These are phyloP conservation scores for Herminia tarsipennalis DNA, from an alignment of 2,888 invertebrate species.

Conservation along the genomic window DNA sequence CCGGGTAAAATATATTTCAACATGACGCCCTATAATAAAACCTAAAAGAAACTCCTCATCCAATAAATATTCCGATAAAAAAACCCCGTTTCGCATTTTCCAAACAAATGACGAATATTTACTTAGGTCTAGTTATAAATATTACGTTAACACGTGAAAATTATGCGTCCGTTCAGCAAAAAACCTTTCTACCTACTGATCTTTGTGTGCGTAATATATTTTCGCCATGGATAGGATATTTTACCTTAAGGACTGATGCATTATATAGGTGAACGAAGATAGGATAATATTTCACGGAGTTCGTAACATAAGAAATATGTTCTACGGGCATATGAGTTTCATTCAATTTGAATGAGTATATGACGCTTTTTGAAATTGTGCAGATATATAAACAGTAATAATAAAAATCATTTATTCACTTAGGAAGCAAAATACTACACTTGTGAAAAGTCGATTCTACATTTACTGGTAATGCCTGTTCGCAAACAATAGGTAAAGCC, in stretches of 20 bases:
- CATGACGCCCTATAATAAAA: not conserved
- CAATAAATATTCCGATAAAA: slow-evolving; percentile 11
- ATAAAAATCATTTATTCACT: too few species aligned
- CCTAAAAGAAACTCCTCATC: not conserved
- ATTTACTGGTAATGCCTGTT: too few species aligned
- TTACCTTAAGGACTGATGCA: slow-evolving; percentile 12
- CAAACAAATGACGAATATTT: slow-evolving; percentile 52
- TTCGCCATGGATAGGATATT: slow-evolving; percentile 10
- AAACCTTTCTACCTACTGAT: slow-evolving; percentile 45
- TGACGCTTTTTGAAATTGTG: too few species aligned
- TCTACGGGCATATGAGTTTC: too few species aligned
- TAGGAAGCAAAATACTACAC: too few species aligned
- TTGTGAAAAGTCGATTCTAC: too few species aligned
- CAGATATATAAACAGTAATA: too few species aligned
- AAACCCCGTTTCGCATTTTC: slow-evolving; percentile 29
- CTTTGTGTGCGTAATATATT: slow-evolving; percentile 38
- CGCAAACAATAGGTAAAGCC: too few species aligned
- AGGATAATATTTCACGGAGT: too few species aligned
- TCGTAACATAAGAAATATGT: too few species aligned
- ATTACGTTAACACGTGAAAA: slow-evolving; percentile 66
- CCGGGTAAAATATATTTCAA: not conserved
- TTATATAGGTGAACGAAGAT: too few species aligned
- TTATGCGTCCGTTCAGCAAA: slow-evolving; percentile 55
- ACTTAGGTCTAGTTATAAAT: slow-evolving; percentile 72
- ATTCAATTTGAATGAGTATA: too few species aligned